Evolutionary conservation across 2,888 invertebrate species (phyloP), one percentile per base, ranked within the genome.

Genomic region (Acleris emargana): DNA sequence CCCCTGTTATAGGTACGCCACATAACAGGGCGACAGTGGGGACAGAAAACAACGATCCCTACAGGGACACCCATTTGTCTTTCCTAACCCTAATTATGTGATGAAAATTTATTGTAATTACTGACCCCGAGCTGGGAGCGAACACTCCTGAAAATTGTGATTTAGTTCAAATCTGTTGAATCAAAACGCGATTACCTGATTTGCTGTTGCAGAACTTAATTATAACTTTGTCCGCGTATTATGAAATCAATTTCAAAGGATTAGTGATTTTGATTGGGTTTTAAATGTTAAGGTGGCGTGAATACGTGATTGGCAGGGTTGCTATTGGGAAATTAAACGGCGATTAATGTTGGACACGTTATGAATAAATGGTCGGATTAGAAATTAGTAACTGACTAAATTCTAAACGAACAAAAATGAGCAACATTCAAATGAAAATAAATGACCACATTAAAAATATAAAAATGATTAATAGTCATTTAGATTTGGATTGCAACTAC

Each of bases 51-150:
- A 71, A 67, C 59, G 58, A 57, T 67, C 61, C 71, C 73, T 74
- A 75, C 81, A 78, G 76, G 75, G 82, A 81, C 81, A 76, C 78
- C 81, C 74, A 84, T 88, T 86, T 86, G 80, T 88, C 86, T 87
- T 84, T 84, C 84, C 81, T 82, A 83, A 83, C 82, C 80, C 81
- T 88, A 85, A 88, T 88, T 87, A 86, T 82, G 78, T 84, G 84
- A 86, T 86, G 84, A 84, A 80, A 86, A 88, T 87, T 86, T 87
- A 88, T 87, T 71, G 80, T 75, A 74, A 77, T 74, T 72, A 76
- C 79, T 72, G 76, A 72, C 79, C 81, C 77, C 73, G 52, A 80
- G 82, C 74, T 79, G 76, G 67, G 73, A 71, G 73, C 64, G 63
- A 61, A 58, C 63, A 63, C 63, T 67, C 68, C 67, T 62, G 68